Evolutionary conservation across 1,140 invertebrate species (phyloP), one percentile per base, ranked within the genome.

Genomic region (Macrobrachium nipponense): DNA sequence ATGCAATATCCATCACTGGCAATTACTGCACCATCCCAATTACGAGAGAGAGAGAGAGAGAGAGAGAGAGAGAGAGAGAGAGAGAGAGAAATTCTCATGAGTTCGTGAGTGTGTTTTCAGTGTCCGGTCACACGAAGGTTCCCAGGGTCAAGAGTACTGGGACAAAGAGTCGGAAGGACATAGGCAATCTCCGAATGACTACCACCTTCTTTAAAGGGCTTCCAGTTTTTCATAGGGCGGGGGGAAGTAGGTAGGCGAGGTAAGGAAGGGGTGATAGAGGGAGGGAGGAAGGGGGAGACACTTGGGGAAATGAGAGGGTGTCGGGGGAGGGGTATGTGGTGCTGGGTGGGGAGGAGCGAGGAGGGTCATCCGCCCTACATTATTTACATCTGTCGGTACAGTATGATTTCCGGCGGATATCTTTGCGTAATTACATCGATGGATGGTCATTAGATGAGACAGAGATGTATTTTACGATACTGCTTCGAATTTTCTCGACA

Each of bases 151-250:
- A 36, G 27, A 17, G 68, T n/a, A 20, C n/a, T 14, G 20, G 68
- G 27, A 36, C 27, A 36, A 36, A 36, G 27, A 36, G 27, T 36
- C 27, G 27, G 27, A 36, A 36, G 27, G 27, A 36, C 27, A 36
- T 36, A 36, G 27, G 27, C 27, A 36, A 36, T 36, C 27, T 36
- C 27, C 27, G 27, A 36, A 36, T 36, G 1, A 36, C 27, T 36
- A 36, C 27, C 27, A 36, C 27, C 27, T 36, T 36, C 27, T 36
- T 36, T 36, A 36, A 36, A 36, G 27, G 27, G 27, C 27, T 36
- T 36, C 27, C 61, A n/a, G 14, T 64, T n/a, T n/a, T 27, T 80
- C 36, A 80, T 66, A 43, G 51, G 78, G 68, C 78, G 61, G 51
- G 61, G 68, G 20, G 62, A 80, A 18, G 60, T 43, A 61, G 61